Evolutionary conservation across 1,140 invertebrate genomes (phyloP).

Genomic region (Brachionus angularis): DNA sequence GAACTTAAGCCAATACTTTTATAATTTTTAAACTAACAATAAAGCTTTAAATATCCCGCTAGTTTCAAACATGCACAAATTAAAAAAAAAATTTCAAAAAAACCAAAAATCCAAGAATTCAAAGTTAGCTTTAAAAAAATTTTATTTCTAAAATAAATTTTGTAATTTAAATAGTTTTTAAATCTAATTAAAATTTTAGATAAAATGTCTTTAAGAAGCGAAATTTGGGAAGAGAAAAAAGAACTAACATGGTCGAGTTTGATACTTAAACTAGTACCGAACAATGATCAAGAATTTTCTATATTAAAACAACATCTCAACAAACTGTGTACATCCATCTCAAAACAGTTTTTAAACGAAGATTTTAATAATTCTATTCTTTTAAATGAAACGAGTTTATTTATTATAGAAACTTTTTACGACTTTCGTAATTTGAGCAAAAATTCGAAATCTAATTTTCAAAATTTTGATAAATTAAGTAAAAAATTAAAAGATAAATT

Average conservation of each 20-base stretch:
- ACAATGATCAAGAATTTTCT: neutral
- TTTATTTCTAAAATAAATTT: too few species aligned
- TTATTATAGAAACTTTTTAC: conserved; percentile 24
- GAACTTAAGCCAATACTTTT: too few species aligned
- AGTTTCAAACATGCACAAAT: too few species aligned
- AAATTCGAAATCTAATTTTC: neutral
- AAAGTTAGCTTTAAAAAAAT: too few species aligned
- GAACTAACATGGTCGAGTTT: conserved; percentile 1
- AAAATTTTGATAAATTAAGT: conserved; percentile 22
- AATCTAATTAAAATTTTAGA: too few species aligned
- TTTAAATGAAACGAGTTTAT: conserved; percentile 16
- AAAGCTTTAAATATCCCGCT: too few species aligned
- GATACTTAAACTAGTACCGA: neutral
- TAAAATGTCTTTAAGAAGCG: too few species aligned
- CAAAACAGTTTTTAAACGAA: conserved; percentile 30
- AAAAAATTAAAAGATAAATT: conserved; percentile 27
- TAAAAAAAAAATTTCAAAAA: too few species aligned
- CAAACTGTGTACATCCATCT: neutral
- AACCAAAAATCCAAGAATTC: too few species aligned
- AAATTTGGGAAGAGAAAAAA: too few species aligned
- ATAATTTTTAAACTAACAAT: too few species aligned
- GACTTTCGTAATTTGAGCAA: neutral
- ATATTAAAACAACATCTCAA: neutral
- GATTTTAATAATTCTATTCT: conserved; percentile 11
- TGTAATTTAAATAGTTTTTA: too few species aligned